A percentile compares a stretch with the other conserved stretches of the same genome.
These are phyloP conservation scores for Halesus radiatus DNA, from an alignment of 1,140 invertebrate species.

Conservation along the genomic window DNA sequence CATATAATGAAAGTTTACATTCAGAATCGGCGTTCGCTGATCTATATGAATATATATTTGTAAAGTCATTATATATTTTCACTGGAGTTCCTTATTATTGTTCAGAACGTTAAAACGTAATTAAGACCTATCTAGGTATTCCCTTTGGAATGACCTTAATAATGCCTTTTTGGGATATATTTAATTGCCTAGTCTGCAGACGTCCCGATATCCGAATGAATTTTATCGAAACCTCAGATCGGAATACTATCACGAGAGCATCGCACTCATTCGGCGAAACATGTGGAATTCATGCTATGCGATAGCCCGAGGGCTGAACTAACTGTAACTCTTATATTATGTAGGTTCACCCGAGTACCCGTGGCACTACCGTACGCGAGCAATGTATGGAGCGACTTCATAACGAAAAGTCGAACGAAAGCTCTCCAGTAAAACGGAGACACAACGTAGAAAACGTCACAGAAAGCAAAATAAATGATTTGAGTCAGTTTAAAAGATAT, in stretches of 20 bases:
- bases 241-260: not conserved
- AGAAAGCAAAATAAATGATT: not conserved
- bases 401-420: not conserved
- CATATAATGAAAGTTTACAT: too few relatives aligned
- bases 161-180: not conserved
- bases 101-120: too few relatives aligned
- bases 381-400: not conserved
- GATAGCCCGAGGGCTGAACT: conserved; percentile 11
- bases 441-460: not conserved
- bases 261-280: conserved; percentile 10
- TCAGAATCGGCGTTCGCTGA: too few relatives aligned
- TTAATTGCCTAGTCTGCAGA: not conserved
- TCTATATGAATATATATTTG: too few relatives aligned
- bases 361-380: not conserved
- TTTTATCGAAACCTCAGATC: not conserved
- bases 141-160: not conserved
- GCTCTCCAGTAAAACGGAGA: not conserved
- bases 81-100: too few relatives aligned
- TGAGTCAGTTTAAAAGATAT: not conserved
- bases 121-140: not conserved
- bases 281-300: conserved; percentile 19
- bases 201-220: not conserved
- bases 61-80: too few relatives aligned
- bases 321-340: conserved; percentile 9
- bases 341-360: not conserved